These are phyloP conservation scores for Siniperca obscura DNA, from an alignment of 2,797 vertebrate species.

Conservation along the genomic window DNA sequence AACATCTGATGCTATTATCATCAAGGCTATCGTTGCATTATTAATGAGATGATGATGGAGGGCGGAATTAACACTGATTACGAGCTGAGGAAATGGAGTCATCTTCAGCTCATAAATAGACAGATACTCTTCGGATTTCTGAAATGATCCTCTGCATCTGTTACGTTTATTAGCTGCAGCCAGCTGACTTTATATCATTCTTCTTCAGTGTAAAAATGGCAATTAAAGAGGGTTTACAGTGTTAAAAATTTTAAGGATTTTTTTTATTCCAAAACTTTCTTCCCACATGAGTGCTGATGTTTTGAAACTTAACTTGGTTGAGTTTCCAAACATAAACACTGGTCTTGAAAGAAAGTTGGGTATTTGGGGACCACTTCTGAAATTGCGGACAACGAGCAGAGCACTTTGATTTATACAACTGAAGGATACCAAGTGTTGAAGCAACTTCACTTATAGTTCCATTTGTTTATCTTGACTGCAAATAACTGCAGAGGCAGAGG, in stretches of 20 bases:
- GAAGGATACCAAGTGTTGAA: slow-evolving; percentile 11
- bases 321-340: slow-evolving; percentile 8
- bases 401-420: slow-evolving; percentile 2
- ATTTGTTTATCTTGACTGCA: slow-evolving; percentile 25
- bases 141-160: slow-evolving; percentile 45
- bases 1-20: slow-evolving; percentile 61
- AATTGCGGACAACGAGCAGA: slow-evolving; percentile 6
- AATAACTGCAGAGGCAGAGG: slow-evolving; percentile 7
- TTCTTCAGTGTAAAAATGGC: slow-evolving; percentile 20
- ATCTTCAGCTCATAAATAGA: slow-evolving; percentile 62
- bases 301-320: slow-evolving; percentile 11
- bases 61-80: slow-evolving; percentile 62
- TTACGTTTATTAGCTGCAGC: slow-evolving; percentile 36
- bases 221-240: not conserved
- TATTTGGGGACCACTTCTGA: slow-evolving; percentile 12
- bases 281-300: slow-evolving; percentile 11
- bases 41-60: slow-evolving; percentile 71
- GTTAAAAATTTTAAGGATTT: slow-evolving; percentile 1
- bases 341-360: not conserved
- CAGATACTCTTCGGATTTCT: slow-evolving; percentile 35
- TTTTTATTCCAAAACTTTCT: slow-evolving; percentile 17
- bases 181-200: slow-evolving; percentile 42
- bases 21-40: slow-evolving; percentile 62
- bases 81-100: slow-evolving; percentile 60
- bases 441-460: not conserved